Base-by-base conservation (phyloP, 2,888 invertebrate genomes). In the Patella ulyssiponensis region DNA sequence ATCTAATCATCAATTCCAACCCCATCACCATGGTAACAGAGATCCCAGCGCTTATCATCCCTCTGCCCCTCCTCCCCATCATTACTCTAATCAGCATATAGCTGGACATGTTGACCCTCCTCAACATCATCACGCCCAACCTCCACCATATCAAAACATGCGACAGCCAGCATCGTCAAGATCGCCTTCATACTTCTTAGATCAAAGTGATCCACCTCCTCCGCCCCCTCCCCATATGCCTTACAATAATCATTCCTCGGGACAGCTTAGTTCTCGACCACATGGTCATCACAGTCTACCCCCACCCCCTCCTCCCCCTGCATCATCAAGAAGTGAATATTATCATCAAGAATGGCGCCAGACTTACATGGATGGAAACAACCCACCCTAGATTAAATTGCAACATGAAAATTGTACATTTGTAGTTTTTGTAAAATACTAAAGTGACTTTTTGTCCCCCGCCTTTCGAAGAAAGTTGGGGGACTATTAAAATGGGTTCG, bases 151-250 rank as follows among this genome's bases (percentile, higher is more conserved):
- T 20, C 52, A 72, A 54, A 52, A 76, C 20, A 71, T 73, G 14
- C 69, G 74, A 54, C 27, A 76, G 56, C 44, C 44, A 74, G 27
- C 80, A 76, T 64, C 78, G 69, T n/a, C 77, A 74, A 23, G 51
- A 74, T 20, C 77, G 76, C 71, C 79, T 77, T n/a, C 77, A 77
- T 74, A 75, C 77, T 23, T 72, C 72, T n/a, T 80, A 78, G 58
- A 64, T 78, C 15, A 74, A 74, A 20, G 77, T 80, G 23, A 78
- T 80, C 2, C 80, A 77, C 27, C 79, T 82, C 3, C 81, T 78
- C 15, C 80, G 80, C 4, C 78, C 76, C 56, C 80, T 81, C 9
- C 79, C 71, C 53, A 77, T 78, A 69, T 77, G 56, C 69, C 78
- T 77, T 70, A 72, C 78, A 73, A 51, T 72, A 72, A 27, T 20